Percentiles rank a stretch among this genome's conserved stretches.
Evolutionary conservation across 2,888 invertebrate species (phyloP).

Genomic region (Archaeoteleia sp.): DNA sequence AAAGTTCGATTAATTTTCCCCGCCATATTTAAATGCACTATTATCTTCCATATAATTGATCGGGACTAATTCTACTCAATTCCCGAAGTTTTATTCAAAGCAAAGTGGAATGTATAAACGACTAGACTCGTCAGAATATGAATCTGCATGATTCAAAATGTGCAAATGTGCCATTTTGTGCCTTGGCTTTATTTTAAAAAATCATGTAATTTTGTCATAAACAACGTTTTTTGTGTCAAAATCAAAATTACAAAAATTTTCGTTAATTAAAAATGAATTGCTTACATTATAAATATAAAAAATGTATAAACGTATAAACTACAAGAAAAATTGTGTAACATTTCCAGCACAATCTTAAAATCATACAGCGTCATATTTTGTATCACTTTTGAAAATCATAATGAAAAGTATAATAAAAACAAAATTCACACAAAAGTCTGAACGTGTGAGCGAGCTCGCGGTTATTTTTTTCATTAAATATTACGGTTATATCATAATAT

Average conservation of each 20-base stretch:
- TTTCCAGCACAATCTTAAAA: constrained; percentile 48
- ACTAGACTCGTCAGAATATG: constrained; percentile 40
- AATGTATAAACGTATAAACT: constrained; percentile 2
- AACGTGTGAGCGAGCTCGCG: constrained; percentile 52
- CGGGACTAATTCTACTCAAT: too few species aligned
- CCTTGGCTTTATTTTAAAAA: not conserved
- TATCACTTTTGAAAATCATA: constrained; percentile 9
- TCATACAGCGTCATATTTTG: constrained; percentile 50
- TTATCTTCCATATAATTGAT: too few species aligned
- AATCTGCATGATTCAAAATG: constrained; percentile 48
- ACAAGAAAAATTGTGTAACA: constrained; percentile 26
- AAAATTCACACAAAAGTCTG: constrained; percentile 51
- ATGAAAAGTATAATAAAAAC: constrained; percentile 36
- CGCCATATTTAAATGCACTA: too few species aligned
- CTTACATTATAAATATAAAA: constrained; percentile 4
- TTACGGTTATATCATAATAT: constrained; percentile 38
- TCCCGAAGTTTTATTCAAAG: too few species aligned
- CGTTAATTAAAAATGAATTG: too few species aligned
- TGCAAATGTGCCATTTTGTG: constrained; percentile 21
- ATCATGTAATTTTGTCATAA: too few species aligned
- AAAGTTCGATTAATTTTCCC: too few species aligned
- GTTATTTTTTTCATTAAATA: constrained; percentile 45
- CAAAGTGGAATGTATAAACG: constrained; percentile 15
- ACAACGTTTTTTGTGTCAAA: too few species aligned
- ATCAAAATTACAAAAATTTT: too few species aligned